Evolutionary conservation across 2,113 vertebrate species (phyloP), one percentile per base, ranked within the genome.

Genomic region (Colossoma macropomum): DNA sequence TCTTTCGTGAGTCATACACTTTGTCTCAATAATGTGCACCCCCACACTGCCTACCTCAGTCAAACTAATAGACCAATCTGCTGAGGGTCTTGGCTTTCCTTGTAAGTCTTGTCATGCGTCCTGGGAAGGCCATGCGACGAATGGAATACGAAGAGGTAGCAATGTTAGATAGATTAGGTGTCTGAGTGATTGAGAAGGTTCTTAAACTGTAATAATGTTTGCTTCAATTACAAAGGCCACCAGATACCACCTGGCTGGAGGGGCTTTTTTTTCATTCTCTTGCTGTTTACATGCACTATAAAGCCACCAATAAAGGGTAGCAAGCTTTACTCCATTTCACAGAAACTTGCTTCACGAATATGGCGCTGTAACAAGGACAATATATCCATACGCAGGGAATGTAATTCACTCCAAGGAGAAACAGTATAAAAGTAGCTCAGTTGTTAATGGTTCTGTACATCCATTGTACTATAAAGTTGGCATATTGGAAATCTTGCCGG

Each of bases 121-220:
- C 54, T 83, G 72, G 65, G 77, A 86, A 89, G 82, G 86, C 78
- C 77, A 88, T 87, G 85, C 71, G 76, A 70, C 80, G 85, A 90
- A 90, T 90, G 83, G 82, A 89, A 75, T 84, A 19, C 59, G 86
- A 41, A 62, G 78, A 52, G 77, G 77, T 34, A 86, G 73, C 69
- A 70, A 76, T n/a, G 71, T 62, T 8, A 17, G 81, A 88, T 86
- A 82, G 75, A 91, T 90, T 87, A 80, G 77, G 74, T 28, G 13
- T 82, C 75, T 32, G 1, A 38, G 65, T 89, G 88, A 87, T 77
- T 87, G 75, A 89, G 73, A 85, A 86, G 75, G 87, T 81, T 86
- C 82, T 89, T 90, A 90, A 87, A 72, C 34, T 82, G 87, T 75
- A 90, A 88, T 90, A 87, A 88, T 84, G 87, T 81, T 81, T 65